Conservation (phyloP, 1,140 invertebrate genomes). For the Gryon sp. region DNA sequence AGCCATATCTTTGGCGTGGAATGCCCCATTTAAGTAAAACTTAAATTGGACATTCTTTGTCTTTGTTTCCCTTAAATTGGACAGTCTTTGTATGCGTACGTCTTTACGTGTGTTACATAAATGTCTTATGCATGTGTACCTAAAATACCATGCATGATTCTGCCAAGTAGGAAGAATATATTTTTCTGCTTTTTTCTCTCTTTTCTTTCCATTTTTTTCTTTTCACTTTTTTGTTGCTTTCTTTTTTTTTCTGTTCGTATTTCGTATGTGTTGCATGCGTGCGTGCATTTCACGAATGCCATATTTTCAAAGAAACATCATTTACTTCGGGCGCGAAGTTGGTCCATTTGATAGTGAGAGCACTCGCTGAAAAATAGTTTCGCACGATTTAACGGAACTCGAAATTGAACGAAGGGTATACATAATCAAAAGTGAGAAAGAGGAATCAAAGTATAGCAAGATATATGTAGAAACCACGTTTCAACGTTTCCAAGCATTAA, state of each 20-base stretch:
- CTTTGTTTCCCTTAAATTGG: no score
- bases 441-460: constrained; percentile 31
- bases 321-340: no score
- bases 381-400: constrained; percentile 14
- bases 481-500: constrained; percentile 76
- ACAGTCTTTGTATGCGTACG: no score
- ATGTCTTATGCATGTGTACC: not conserved
- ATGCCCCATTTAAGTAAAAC: no score
- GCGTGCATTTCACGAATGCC: no score
- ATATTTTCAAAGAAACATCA: not conserved
- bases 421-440: constrained; percentile 18
- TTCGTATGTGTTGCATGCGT: no score
- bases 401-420: constrained; percentile 15
- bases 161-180: not conserved
- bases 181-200: no score
- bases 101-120: not conserved
- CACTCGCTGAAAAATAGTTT: not conserved
- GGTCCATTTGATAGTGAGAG: not conserved
- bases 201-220: no score
- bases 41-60: no score
- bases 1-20: no score
- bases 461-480: constrained; percentile 68
- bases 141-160: not conserved
- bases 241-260: no score
- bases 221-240: no score